A percentile compares a stretch with the other conserved stretches of the same genome.
Conservation (phyloP, 2,113 vertebrate genomes). For the Amazona guildingii region DNA sequence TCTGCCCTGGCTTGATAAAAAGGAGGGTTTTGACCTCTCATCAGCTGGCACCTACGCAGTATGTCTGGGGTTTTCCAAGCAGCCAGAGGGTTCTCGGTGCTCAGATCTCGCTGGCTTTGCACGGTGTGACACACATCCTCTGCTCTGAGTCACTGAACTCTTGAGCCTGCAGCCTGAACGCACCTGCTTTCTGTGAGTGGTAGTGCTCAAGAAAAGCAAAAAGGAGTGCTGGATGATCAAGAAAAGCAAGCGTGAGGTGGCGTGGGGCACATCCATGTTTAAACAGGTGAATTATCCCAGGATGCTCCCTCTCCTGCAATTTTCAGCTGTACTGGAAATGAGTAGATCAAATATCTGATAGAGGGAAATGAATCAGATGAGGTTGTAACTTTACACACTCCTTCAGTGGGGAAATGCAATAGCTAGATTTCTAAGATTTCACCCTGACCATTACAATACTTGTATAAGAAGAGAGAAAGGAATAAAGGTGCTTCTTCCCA, state of each 20-base stretch:
- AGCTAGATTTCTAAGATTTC: background rate
- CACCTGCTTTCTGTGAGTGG: background rate
- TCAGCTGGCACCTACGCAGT: background rate
- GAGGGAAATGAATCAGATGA: background rate
- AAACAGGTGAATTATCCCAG: background rate
- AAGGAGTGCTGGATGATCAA: background rate
- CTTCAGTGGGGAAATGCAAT: background rate
- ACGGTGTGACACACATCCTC: background rate
- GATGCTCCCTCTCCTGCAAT: background rate
- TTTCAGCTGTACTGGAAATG: background rate
- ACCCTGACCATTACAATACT: background rate
- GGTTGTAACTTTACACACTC: background rate
- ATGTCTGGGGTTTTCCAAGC: background rate
- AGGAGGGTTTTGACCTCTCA: background rate
- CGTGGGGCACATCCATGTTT: background rate
- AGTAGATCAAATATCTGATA: background rate
- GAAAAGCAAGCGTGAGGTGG: background rate
- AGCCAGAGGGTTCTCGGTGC: background rate
- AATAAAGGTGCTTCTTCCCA: background rate
- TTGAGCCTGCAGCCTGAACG: background rate
- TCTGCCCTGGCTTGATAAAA: background rate
- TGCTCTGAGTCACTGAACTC: background rate
- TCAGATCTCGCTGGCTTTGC: background rate
- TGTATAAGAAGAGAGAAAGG: background rate
- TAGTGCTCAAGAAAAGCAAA: background rate